Evolutionary conservation across 2,888 invertebrate genomes (phyloP).

Genomic region (Podotricha telesiphe): DNA sequence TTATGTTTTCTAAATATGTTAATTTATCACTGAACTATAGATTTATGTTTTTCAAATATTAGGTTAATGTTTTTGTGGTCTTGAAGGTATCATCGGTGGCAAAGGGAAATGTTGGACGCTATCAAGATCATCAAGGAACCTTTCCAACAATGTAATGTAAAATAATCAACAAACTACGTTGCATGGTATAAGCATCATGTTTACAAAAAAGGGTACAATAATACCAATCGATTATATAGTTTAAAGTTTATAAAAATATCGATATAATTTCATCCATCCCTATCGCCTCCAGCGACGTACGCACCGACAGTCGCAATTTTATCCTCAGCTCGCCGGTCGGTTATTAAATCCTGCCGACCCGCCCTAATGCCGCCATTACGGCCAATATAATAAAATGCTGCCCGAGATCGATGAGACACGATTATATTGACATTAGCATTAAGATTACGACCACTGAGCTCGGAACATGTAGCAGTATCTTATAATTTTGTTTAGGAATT

Average conservation of each 20-base stretch:
- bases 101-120: too few relatives aligned
- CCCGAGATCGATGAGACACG: conserved; percentile 47
- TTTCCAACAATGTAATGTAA: too few relatives aligned
- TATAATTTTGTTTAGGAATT: background rate
- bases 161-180: too few relatives aligned
- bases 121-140: too few relatives aligned
- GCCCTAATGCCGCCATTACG: conserved; percentile 80
- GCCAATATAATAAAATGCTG: conserved; percentile 76
- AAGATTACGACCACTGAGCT: conserved; percentile 25
- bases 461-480: conserved; percentile 22
- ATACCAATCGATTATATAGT: too few relatives aligned
- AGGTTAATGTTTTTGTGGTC: too few relatives aligned
- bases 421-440: conserved; percentile 65
- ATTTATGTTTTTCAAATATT: too few relatives aligned
- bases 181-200: too few relatives aligned
- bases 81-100: too few relatives aligned
- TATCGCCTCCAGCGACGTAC: conserved; percentile 67
- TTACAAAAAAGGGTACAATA: too few relatives aligned
- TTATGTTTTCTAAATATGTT: too few relatives aligned
- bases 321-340: conserved; percentile 64
- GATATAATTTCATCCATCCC: conserved; percentile 45
- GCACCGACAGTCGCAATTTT: conserved; percentile 69
- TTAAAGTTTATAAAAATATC: conserved; percentile 10
- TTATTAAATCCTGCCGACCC: conserved; percentile 80
- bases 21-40: too few relatives aligned